Base-by-base conservation (phyloP, 2,888 invertebrate species). In the Tipula confusa region DNA sequence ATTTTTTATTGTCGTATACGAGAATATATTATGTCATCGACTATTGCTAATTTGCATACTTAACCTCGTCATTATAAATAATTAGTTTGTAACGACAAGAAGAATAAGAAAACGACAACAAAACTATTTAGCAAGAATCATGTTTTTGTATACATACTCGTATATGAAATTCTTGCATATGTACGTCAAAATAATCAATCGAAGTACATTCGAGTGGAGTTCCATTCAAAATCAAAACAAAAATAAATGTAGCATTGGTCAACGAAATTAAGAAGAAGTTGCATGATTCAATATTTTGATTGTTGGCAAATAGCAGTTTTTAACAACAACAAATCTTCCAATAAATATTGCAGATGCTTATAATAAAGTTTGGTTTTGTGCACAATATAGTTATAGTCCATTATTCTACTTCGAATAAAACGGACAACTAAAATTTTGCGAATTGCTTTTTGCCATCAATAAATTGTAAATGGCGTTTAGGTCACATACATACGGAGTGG, bases 31-130 rank as follows among this genome's bases (percentile, higher is more conserved):
- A 64, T 64, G 64, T 64, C 64, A 64, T 43, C 43, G 15, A 4
- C 36, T 43, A 15, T 43, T 24, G 64, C 64, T 64, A 64, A 64
- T 64, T 64, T 64, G 24, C 64, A 64, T 64, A 64, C 64, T 24
- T 64, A 64, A 64, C 24, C 64, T 64, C 64, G 64, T 64, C 64
- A 64, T 64, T 64, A 64, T 11, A 64, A 64, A 64, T 64, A 64
- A 64, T 64, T 64, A 64, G 18, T 64, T 64, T 64, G 24, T 64
- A 64, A 64, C 64, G 64, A 24, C 9, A 43, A 36, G 36, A 36
- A 36, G 36, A 36, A 36, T 11, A 43, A 1, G 5, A 43, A 18
- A n/a, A n/a, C n/a, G 64, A 64, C 24, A 64, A 24, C 64, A 24
- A 64, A 64, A 64, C 64, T 64, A 64, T 11, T 64, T 64, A n/a